Conservation (phyloP, 2,113 vertebrate genomes). For the Machaerirhynchus nigripectus region DNA sequence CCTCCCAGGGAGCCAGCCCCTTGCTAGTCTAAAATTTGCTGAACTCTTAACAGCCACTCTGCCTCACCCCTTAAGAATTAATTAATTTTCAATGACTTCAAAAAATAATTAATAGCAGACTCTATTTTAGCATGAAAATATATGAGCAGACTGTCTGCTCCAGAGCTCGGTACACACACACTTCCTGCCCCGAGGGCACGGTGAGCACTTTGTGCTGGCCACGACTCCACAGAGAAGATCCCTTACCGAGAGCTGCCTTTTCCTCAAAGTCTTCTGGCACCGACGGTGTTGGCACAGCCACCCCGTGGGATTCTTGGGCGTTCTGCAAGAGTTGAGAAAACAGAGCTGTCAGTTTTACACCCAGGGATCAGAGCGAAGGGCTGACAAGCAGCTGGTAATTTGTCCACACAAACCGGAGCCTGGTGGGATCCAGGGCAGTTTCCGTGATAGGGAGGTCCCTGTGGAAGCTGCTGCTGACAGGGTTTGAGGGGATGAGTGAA, state of each 20-base stretch:
- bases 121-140: neutral
- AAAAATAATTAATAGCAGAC: neutral
- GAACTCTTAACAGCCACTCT: neutral
- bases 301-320: conserved; percentile 74
- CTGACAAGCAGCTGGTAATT: neutral
- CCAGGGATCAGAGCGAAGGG: neutral
- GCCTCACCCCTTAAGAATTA: neutral
- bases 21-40: neutral
- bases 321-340: conserved; percentile 52
- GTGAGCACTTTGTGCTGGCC: neutral
- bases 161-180: neutral
- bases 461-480: neutral
- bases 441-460: accelerated
- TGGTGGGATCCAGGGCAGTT: neutral
- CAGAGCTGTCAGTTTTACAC: neutral
- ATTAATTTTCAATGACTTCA: neutral
- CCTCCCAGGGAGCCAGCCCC: neutral
- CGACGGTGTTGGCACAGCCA: conserved; percentile 77
- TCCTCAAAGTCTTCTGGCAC: conserved; percentile 74
- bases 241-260: conserved; percentile 71
- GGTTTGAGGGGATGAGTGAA: neutral
- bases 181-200: neutral
- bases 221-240: neutral
- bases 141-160: neutral
- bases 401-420: neutral